Evolutionary conservation across 2,888 invertebrate species (phyloP), one percentile per base, ranked within the genome.

Genomic region (Ptychoptera contaminata): DNA sequence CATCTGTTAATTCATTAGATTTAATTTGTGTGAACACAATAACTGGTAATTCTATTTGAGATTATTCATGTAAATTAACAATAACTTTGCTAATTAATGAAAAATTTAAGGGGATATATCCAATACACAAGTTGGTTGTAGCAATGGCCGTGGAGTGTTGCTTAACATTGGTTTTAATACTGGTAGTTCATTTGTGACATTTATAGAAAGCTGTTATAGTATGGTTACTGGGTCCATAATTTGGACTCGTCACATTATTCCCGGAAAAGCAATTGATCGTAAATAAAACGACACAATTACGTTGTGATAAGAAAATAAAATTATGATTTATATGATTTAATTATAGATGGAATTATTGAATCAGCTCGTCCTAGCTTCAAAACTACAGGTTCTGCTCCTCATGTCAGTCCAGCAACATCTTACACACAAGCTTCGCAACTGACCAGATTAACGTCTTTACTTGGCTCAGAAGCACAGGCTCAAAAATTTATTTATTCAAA

Each of bases 351-450:
- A 16, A 39, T 38, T 16, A 41, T 43, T 15, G 46, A 45, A 43
- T 37, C 32, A 14, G 30, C 37, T 30, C 54, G 63, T 16, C 63
- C 62, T 5, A 11, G 16, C 10, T 65, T 65, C 47, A 58, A 57
- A 45, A 49, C 55, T 15, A 49, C 53, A 8, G 63, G 59, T 8
- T 41, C 57, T 8, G 51, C 53, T 9, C 36, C 46, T 38, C 48
- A 50, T 6, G 49, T 57, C 2, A 39, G 51, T n/a, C 51, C 56
- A 1, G 47, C 52, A 29, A 46, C 54, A 6, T 54, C 55, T 5
- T 65, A 61, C 49, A 59, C 58, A 46, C 53, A 55, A 47, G 48
- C 51, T 8, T 56, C 49, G 16, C 61, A 63, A 48, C 55, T 58
- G 44, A 47, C 54, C 1, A 54, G 53, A 16, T 60, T 67, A 35